phyloP scores from a whole-genome alignment of 2,113 vertebrate species.

The Pungitius pungitius region DNA sequence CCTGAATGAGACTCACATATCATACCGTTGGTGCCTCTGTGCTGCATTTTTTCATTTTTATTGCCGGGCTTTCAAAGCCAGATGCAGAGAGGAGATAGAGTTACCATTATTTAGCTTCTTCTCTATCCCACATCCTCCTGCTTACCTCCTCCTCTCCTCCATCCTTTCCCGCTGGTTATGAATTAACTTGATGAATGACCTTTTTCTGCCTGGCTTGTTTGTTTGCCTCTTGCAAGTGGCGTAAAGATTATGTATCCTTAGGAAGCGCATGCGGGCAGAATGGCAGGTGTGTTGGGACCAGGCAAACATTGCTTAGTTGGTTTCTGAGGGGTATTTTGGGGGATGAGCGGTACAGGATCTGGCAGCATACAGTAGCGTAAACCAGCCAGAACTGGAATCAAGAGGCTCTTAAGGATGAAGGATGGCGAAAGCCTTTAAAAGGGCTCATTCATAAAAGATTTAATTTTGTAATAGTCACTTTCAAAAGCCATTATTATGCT shows the following conservation, averaged over 20 bases:
- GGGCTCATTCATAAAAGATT: slow-evolving; percentile 47
- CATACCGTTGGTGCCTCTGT: slow-evolving; percentile 27
- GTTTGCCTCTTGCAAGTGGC: slow-evolving; percentile 61
- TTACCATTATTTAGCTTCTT: slow-evolving; percentile 37
- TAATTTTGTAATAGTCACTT: slow-evolving; percentile 54
- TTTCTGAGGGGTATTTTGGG: slow-evolving; percentile 10
- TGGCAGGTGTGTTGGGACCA: slow-evolving; percentile 3
- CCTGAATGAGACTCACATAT: slow-evolving; percentile 42
- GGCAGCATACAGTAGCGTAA: slow-evolving; percentile 16
- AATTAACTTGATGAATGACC: slow-evolving; percentile 74
- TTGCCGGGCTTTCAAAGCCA: slow-evolving; percentile 31
- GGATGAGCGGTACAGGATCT: background rate
- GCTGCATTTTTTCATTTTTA: slow-evolving; percentile 62
- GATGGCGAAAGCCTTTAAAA: slow-evolving; percentile 46
- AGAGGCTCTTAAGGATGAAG: slow-evolving; percentile 49
- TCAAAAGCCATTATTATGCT: slow-evolving; percentile 51
- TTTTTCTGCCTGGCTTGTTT: slow-evolving; percentile 55
- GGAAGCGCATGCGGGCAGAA: slow-evolving; percentile 11
- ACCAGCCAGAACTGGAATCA: slow-evolving; percentile 41
- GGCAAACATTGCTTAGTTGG: slow-evolving; percentile 4
- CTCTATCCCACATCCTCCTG: slow-evolving; percentile 11
- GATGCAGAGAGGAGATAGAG: slow-evolving; percentile 39
- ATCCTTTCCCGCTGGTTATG: slow-evolving; percentile 41
- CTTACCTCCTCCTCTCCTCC: slow-evolving; percentile 10
- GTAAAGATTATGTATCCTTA: slow-evolving; percentile 57